Evolutionary conservation across 2,113 vertebrate species (phyloP), one percentile per base, ranked within the genome.

Genomic region (Ptyas mucosa): DNA sequence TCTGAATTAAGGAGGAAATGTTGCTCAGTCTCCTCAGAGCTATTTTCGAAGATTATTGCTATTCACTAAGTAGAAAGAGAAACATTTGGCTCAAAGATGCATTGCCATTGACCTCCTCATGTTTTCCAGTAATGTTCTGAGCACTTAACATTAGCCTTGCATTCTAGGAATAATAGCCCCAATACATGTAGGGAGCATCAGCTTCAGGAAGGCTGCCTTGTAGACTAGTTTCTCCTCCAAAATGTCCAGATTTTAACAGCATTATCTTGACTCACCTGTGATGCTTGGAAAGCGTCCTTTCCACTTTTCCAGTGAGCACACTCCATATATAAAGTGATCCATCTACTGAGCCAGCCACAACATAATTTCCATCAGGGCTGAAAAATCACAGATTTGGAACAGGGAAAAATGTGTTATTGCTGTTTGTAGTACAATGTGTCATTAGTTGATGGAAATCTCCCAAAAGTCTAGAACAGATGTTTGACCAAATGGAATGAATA

Each of bases 311-410:
- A 0, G 99, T 99, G 54, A 99, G 97, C 88, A 99, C 98, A 20
- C 98, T 99, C 99, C 99, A 99, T 29, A 99, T 39, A 88, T 98
- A 99, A 15, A 99, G 97, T 9, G 97, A 96, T 1, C 99, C 99
- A 2, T 99, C 99, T 3, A 98, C 98, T 4, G 99, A 99, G 9
- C 99, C 99, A 23, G 98, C 99, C 0, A 97, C 98, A 81, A 99
- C 97, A 0, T 98, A 99, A 93, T 96, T 97, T 54, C 99, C 98
- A 0, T 99, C 99, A 87, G 99, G 99, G 92, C 99, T 99, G 93
- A 0, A 8, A 94, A 89, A 94, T 51, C 93, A 95, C 12, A 93
- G 8, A 52, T 91, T 54, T 61, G 64, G 1, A 85, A 23, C 49
- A 53, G 26, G 29, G 0, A 90, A 64, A 96, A 3, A 95, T 85